A percentile compares a stretch with the other conserved stretches of the same genome.
Evolutionary conservation across 2,797 vertebrate genomes (phyloP).

Genomic region (Hypotaenidia philippensis): DNA sequence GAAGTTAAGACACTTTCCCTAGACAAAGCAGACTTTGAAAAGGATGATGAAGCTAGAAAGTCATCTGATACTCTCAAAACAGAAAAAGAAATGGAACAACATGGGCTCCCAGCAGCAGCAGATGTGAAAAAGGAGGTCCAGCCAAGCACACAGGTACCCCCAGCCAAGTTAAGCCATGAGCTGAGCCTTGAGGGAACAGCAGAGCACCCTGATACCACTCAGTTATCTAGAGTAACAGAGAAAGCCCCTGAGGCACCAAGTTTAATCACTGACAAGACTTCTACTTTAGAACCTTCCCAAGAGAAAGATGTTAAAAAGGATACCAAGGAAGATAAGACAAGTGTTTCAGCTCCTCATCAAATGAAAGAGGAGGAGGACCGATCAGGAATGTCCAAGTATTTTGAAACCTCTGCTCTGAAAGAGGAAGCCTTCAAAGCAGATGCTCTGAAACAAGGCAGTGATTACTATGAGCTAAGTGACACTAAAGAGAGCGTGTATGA

Average conservation of each 20-base stretch:
- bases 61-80: not conserved
- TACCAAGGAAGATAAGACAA: conserved; percentile 2
- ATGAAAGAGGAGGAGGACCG: conserved; percentile 84
- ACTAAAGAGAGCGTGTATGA: conserved; percentile 82
- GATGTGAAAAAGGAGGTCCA: conserved; percentile 46
- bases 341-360: conserved; percentile 12
- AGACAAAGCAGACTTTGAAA: conserved; percentile 35
- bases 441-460: conserved; percentile 82
- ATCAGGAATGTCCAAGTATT: conserved; percentile 98
- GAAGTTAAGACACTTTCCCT: conserved; percentile 51
- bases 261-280: conserved; percentile 43
- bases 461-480: conserved; percentile 96
- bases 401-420: conserved; percentile 95
- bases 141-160: not conserved
- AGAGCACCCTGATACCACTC: conserved; percentile 13
- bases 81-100: conserved; percentile 48
- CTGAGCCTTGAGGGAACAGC: conserved; percentile 4
- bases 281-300: conserved; percentile 46
- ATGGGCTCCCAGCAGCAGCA: not conserved
- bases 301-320: conserved; percentile 66
- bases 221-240: conserved; percentile 33
- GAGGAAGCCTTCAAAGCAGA: conserved; percentile 82
- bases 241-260: conserved; percentile 5
- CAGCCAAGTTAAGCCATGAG: conserved; percentile 43
- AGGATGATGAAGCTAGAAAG: conserved; percentile 43